Evolutionary conservation across 2,797 vertebrate species (phyloP).

Genomic region (Liparis tanakae): DNA sequence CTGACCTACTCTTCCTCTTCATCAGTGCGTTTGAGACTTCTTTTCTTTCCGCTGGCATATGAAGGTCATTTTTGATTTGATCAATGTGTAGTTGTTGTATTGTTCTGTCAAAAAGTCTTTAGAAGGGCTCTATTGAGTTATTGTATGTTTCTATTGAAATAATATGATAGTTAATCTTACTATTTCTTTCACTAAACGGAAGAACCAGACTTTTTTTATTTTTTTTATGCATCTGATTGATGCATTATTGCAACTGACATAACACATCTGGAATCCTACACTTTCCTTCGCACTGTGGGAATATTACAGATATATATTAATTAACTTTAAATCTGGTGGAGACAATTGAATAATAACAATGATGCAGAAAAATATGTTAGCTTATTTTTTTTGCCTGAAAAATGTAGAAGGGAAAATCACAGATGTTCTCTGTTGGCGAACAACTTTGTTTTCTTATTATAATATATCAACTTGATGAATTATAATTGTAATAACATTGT

Average conservation of each 20-base stretch:
- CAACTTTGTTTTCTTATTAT: slow-evolving; percentile 37
- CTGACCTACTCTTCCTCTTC: slow-evolving; percentile 47
- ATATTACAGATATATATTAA: slow-evolving; percentile 17
- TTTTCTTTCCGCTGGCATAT: slow-evolving; percentile 1
- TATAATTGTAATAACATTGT: slow-evolving; percentile 44
- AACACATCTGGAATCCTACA: slow-evolving; percentile 13
- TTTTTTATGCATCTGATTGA: slow-evolving; percentile 19
- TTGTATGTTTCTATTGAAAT: not conserved
- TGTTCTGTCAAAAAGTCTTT: not conserved
- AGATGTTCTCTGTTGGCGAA: slow-evolving; percentile 49
- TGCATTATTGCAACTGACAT: slow-evolving; percentile 7
- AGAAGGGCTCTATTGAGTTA: not conserved
- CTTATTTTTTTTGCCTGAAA: slow-evolving; percentile 42
- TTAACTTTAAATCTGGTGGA: slow-evolving; percentile 23
- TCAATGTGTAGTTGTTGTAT: slow-evolving; percentile 1
- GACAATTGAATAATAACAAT: slow-evolving; percentile 28
- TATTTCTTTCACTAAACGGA: not conserved
- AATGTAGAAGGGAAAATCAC: no score
- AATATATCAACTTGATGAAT: slow-evolving; percentile 56
- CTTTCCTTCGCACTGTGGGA: slow-evolving; percentile 9
- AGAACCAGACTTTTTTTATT: not conserved
- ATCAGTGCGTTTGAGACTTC: slow-evolving; percentile 16
- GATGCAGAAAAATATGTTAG: slow-evolving; percentile 9
- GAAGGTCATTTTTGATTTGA: slow-evolving; percentile 10
- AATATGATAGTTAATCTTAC: slow-evolving; percentile 4